Evolutionary conservation across 2,888 invertebrate species (phyloP).

Genomic region (Saturnia japonica): DNA sequence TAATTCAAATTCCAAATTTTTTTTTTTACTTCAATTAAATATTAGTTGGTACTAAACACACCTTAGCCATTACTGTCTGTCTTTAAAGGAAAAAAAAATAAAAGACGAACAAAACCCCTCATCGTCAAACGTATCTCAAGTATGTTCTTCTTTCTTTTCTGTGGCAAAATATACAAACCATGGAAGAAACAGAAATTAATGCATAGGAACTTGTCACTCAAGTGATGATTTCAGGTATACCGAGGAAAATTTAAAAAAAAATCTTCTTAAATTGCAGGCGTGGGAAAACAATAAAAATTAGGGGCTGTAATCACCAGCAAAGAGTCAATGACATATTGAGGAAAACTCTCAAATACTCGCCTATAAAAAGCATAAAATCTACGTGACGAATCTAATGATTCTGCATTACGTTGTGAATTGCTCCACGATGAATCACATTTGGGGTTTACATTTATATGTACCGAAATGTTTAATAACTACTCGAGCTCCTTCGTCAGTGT

Average conservation of each 20-base stretch:
- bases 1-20: too few species aligned
- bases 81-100: too few species aligned
- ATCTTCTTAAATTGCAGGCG: neutral
- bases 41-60: too few species aligned
- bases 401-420: constrained; percentile 43
- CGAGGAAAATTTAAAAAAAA: neutral
- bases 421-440: constrained; percentile 37
- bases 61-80: too few species aligned
- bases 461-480: constrained; percentile 14
- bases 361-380: constrained; percentile 57
- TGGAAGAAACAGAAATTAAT: neutral
- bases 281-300: constrained; percentile 29
- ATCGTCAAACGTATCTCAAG: neutral
- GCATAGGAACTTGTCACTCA: neutral
- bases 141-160: neutral
- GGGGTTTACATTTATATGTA: constrained; percentile 23
- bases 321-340: constrained; percentile 71
- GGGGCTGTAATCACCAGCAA: constrained; percentile 38
- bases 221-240: neutral
- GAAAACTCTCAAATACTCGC: constrained; percentile 55
- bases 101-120: too few species aligned
- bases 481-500: neutral
- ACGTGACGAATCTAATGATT: constrained; percentile 58
- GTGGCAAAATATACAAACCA: neutral
- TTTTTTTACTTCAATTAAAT: too few species aligned